Conservation (phyloP, 2,113 vertebrate genomes). For the Scatophagus argus region DNA sequence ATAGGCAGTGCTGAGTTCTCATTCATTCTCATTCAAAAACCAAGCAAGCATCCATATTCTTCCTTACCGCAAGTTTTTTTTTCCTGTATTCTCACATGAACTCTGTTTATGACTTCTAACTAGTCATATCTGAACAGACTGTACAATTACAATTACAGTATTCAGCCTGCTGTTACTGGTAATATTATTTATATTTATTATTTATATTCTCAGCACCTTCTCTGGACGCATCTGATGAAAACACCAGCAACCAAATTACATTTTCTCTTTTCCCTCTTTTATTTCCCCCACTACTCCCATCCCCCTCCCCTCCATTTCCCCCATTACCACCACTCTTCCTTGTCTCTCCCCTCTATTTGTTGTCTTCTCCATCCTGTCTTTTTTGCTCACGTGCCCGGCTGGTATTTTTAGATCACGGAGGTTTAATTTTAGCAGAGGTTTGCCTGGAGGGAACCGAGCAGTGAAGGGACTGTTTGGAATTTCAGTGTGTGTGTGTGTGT, state of each 20-base stretch:
- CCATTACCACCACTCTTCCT: not conserved
- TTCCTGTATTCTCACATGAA: not conserved
- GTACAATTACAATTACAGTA: slow-evolving; percentile 3
- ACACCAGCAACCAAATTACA: not conserved
- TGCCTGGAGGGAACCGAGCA: slow-evolving; percentile 42
- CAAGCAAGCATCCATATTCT: not conserved
- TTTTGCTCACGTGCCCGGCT: slow-evolving; percentile 52
- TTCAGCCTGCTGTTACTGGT: not conserved
- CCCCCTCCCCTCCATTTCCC: not conserved
- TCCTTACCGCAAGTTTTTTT: no score
- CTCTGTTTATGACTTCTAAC: not conserved
- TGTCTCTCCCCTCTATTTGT: slow-evolving; percentile 33
- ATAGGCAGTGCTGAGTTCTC: slow-evolving; percentile 19
- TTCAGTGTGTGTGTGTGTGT: slow-evolving; percentile 28
- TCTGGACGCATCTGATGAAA: slow-evolving; percentile 41
- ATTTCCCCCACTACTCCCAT: not conserved
- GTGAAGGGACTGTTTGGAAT: slow-evolving; percentile 52
- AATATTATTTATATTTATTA: no score
- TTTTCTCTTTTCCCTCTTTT: slow-evolving; percentile 4
- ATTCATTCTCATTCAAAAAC: slow-evolving; percentile 51
- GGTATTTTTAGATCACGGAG: slow-evolving; percentile 79
- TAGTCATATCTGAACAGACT: not conserved
- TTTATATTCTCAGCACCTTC: not conserved
- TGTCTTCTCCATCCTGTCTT: slow-evolving; percentile 57
- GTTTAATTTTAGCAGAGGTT: slow-evolving; percentile 81